Evolutionary conservation across 1,140 invertebrate species (phyloP).

Genomic region (Solenopsis invicta): DNA sequence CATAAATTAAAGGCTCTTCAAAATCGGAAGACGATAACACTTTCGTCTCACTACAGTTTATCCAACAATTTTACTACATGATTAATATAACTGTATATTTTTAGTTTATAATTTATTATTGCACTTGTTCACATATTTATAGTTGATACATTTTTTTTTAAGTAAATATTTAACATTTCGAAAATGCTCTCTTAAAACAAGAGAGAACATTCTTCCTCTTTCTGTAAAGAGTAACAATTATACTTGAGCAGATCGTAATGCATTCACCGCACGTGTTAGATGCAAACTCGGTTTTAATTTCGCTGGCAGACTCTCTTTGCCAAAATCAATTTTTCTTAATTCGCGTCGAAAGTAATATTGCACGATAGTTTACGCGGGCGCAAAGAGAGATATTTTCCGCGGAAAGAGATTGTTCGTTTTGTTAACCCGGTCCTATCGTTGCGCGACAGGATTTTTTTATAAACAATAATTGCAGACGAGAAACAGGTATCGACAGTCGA

Average conservation of each 20-base stretch:
- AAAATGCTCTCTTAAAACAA: too few relatives aligned
- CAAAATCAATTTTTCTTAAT: background rate
- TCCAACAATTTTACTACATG: too few relatives aligned
- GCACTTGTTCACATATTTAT: too few relatives aligned
- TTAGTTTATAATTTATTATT: too few relatives aligned
- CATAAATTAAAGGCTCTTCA: too few relatives aligned
- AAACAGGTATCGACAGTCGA: constrained; percentile 46
- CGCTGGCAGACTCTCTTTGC: background rate
- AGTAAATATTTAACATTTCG: too few relatives aligned
- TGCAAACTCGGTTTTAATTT: constrained; percentile 1
- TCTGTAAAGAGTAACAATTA: background rate
- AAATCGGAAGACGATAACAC: too few relatives aligned
- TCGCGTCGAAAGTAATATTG: constrained; percentile 12
- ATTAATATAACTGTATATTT: too few relatives aligned
- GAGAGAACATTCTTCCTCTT: too few relatives aligned
- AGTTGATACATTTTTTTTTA: too few relatives aligned
- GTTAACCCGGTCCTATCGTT: constrained; percentile 15
- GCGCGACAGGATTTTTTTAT: constrained; percentile 49
- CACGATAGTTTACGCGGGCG: background rate
- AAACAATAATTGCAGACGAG: constrained; percentile 53
- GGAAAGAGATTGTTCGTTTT: constrained; percentile 43
- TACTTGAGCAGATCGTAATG: background rate
- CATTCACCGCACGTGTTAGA: background rate
- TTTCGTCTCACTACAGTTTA: too few relatives aligned
- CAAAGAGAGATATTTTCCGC: constrained; percentile 27